Conservation (phyloP, 2,888 invertebrate genomes). For the Parasteatoda lunata region DNA sequence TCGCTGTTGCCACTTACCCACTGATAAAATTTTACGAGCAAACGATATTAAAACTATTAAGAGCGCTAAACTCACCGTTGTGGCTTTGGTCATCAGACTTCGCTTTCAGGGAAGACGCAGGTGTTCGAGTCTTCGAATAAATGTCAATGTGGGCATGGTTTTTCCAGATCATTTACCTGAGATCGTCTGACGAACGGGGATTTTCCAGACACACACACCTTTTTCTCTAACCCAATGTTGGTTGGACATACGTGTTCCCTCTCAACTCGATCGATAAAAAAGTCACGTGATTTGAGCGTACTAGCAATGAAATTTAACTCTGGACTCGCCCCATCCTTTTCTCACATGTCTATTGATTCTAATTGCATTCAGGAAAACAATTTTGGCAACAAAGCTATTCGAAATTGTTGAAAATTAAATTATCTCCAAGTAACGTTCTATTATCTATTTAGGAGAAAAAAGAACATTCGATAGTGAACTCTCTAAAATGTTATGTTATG, state of each 20-base stretch:
- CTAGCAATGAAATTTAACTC: slow-evolving; percentile 25
- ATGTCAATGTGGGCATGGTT: slow-evolving; percentile 11
- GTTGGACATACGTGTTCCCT: slow-evolving; percentile 23
- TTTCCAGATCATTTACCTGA: slow-evolving; percentile 44
- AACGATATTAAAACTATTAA: neutral
- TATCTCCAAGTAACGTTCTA: too few relatives aligned
- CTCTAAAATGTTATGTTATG: too few relatives aligned
- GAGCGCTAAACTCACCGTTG: neutral
- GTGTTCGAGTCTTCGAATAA: neutral
- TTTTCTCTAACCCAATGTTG: slow-evolving; percentile 42
- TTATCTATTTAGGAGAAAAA: too few relatives aligned
- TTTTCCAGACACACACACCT: slow-evolving; percentile 57
- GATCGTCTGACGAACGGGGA: slow-evolving; percentile 42
- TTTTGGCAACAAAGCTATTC: too few relatives aligned
- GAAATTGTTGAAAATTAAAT: too few relatives aligned
- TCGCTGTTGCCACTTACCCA: slow-evolving; percentile 2
- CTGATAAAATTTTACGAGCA: neutral
- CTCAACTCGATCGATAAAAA: slow-evolving; percentile 47
- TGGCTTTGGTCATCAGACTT: neutral
- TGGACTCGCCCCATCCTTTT: slow-evolving; percentile 31
- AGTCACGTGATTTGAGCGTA: slow-evolving; percentile 41
- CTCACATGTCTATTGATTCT: too few relatives aligned
- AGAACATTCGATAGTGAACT: too few relatives aligned
- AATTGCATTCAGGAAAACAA: too few relatives aligned
- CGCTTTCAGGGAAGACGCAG: neutral